Percentiles rank a stretch among this genome's conserved stretches.
These are phyloP conservation scores for Hermaeophaga mercurialis DNA, from an alignment of 2,888 invertebrate species.

Conservation along the genomic window DNA sequence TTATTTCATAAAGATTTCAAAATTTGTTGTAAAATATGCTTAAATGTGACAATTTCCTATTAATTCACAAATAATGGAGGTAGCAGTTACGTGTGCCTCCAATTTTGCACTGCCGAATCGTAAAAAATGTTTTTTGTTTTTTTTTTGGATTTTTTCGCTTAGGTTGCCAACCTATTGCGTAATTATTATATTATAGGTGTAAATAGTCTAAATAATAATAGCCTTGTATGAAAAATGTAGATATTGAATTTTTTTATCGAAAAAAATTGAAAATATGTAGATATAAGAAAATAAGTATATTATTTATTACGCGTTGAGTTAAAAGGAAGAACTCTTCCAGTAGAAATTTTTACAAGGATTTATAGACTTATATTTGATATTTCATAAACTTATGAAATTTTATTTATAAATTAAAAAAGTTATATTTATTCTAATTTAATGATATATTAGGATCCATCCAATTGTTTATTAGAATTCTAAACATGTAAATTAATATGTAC, in stretches of 20 bases:
- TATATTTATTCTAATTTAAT: no score
- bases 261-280: slow-evolving; percentile 37
- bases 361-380: no score
- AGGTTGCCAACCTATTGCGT: slow-evolving; percentile 28
- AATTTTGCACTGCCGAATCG: slow-evolving; percentile 6
- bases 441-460: no score
- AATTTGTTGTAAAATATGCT: no score
- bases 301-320: slow-evolving; percentile 45
- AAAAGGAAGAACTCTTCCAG: slow-evolving; percentile 37
- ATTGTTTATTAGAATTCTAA: no score
- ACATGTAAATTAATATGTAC: no score
- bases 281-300: slow-evolving; percentile 42
- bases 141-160: slow-evolving; percentile 16
- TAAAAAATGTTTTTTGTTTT: background rate
- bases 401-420: no score
- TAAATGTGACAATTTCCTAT: no score
- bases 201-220: slow-evolving; percentile 46
- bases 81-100: background rate
- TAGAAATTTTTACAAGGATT: slow-evolving; percentile 32
- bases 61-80: no score
- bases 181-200: slow-evolving; percentile 36
- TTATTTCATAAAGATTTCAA: no score
- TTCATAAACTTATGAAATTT: no score
- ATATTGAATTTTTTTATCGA: slow-evolving; percentile 53
- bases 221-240: slow-evolving; percentile 50